Evolutionary conservation across 1,140 invertebrate species (phyloP).

Genomic region (Centruroides vittatus): DNA sequence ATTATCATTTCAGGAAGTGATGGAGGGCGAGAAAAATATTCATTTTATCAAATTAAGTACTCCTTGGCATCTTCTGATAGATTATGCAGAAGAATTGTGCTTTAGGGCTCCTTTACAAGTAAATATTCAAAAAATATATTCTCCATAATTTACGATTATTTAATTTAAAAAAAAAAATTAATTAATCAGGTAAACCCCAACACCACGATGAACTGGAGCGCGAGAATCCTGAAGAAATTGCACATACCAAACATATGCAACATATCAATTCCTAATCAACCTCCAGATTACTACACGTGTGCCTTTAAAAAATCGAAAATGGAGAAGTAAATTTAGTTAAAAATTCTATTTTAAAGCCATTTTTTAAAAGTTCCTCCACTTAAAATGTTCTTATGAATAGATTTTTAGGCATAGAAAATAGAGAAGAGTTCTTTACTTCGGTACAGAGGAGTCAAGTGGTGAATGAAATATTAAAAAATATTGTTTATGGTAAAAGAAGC

Average conservation of each 20-base stretch:
- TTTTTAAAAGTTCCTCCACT: neutral
- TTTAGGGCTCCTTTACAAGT: constrained; percentile 44
- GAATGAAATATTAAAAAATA: constrained; percentile 40
- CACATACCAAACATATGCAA: constrained; percentile 39
- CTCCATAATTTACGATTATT: too few relatives aligned
- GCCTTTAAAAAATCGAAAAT: constrained; percentile 44
- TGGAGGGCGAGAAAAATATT: constrained; percentile 27
- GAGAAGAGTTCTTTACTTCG: constrained; percentile 38
- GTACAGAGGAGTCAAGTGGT: constrained; percentile 39
- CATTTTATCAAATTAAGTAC: constrained; percentile 42
- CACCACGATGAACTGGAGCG: constrained; percentile 39
- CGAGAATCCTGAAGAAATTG: constrained; percentile 30
- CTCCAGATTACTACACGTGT: constrained; percentile 43
- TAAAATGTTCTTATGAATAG: constrained; percentile 21
- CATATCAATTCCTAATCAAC: constrained; percentile 40
- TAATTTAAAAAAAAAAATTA: neutral
- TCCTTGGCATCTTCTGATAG: constrained; percentile 40
- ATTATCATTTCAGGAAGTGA: constrained; percentile 26
- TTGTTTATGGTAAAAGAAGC: constrained; percentile 40
- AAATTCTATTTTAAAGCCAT: neutral
- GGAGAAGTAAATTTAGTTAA: constrained; percentile 29
- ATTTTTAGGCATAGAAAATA: constrained; percentile 40
- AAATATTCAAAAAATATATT: neutral
- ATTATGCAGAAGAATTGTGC: constrained; percentile 42
- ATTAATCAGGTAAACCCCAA: constrained; percentile 37